These are phyloP conservation scores for Mythimna pallens DNA, from an alignment of 2,888 invertebrate species.

Conservation along the genomic window DNA sequence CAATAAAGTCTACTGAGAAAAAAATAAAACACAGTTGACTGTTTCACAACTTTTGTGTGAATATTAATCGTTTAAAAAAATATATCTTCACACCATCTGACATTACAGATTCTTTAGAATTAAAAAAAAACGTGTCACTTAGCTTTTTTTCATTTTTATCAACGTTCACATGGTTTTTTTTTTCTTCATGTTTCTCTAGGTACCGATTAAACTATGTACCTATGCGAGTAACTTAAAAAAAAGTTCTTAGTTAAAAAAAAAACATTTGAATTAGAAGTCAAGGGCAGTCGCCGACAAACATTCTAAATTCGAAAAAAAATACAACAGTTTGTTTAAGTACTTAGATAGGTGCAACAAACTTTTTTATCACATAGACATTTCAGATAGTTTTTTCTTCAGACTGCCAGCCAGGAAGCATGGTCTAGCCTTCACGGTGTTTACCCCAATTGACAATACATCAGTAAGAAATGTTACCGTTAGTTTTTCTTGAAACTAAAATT, in stretches of 20 bases:
- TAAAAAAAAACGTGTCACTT: too few relatives aligned
- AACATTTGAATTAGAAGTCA: neutral
- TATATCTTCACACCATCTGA: too few relatives aligned
- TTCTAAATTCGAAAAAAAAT: constrained; percentile 5
- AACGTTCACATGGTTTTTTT: too few relatives aligned
- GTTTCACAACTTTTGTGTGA: too few relatives aligned
- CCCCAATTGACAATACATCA: constrained; percentile 58
- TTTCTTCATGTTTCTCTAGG: too few relatives aligned
- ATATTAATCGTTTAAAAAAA: too few relatives aligned
- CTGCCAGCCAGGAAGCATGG: constrained; percentile 51
- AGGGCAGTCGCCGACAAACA: constrained; percentile 4
- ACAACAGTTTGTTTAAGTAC: neutral
- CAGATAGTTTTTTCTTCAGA: constrained; percentile 43
- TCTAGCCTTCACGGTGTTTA: constrained; percentile 60
- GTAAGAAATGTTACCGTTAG: constrained; percentile 50
- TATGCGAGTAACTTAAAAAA: too few relatives aligned
- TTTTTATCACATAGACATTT: constrained; percentile 32
- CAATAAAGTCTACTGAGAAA: too few relatives aligned
- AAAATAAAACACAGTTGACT: too few relatives aligned
- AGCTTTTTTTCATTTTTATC: too few relatives aligned
- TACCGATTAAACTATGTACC: too few relatives aligned
- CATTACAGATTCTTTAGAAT: too few relatives aligned
- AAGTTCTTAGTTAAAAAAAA: neutral
- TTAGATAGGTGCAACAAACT: neutral
- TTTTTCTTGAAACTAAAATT: constrained; percentile 56